Evolutionary conservation across 2,797 vertebrate genomes (phyloP).

Genomic region (Streptopelia turtur): DNA sequence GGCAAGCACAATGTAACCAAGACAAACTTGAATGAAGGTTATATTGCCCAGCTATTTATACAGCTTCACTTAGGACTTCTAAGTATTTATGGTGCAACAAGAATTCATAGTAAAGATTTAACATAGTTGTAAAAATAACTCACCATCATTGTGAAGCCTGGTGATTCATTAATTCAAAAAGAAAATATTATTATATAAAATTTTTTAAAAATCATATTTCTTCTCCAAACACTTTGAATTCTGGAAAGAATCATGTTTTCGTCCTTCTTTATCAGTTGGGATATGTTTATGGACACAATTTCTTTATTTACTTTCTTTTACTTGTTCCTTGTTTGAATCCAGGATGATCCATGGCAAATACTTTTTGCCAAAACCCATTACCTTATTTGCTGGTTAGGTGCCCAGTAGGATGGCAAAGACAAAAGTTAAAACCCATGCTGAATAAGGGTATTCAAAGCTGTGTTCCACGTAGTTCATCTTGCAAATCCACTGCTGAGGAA

Average conservation of each 20-base stretch:
- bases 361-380: not conserved
- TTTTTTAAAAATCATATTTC: not conserved
- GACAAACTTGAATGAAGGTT: not conserved
- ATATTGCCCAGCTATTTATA: not conserved
- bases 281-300: not conserved
- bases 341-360: not conserved
- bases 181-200: not conserved
- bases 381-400: not conserved
- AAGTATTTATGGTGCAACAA: not conserved
- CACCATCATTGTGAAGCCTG: not conserved
- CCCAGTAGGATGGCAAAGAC: not conserved
- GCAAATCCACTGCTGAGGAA: constrained; percentile 29
- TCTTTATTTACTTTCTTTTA: not conserved
- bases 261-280: not conserved
- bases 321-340: not conserved
- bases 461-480: not conserved
- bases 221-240: not conserved
- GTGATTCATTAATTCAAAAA: not conserved
- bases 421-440: not conserved
- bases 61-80: not conserved
- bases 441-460: not conserved
- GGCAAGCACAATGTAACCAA: not conserved
- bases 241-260: not conserved
- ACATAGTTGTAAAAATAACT: not conserved
- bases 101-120: not conserved